These are phyloP conservation scores for Gortyna flavago DNA, from an alignment of 2,888 invertebrate species.

Conservation along the genomic window DNA sequence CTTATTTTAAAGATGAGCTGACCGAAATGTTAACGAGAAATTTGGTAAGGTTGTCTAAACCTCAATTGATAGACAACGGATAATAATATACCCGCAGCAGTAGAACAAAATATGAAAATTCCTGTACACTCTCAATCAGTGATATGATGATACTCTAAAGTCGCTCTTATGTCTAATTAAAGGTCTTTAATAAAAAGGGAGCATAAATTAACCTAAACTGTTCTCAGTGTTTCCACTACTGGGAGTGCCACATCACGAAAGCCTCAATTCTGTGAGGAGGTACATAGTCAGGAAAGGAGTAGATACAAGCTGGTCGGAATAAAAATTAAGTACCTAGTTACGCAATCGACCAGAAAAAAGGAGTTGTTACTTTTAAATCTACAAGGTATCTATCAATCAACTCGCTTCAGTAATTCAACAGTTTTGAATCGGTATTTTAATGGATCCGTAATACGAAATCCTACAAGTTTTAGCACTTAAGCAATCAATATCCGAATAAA, in stretches of 20 bases:
- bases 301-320: not conserved
- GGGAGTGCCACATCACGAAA: not conserved
- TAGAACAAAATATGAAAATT: not conserved
- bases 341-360: not conserved
- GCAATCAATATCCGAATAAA: slow-evolving; percentile 3
- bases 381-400: not conserved
- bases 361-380: not conserved
- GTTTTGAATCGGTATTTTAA: not conserved
- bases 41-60: not conserved
- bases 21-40: not conserved
- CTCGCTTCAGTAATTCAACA: slow-evolving; percentile 2
- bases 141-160: too few relatives aligned
- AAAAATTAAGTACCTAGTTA: not conserved
- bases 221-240: not conserved
- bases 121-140: not conserved
- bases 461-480: not conserved
- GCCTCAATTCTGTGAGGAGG: not conserved
- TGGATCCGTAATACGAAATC: not conserved
- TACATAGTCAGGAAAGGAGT: not conserved
- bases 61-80: not conserved
- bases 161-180: not conserved
- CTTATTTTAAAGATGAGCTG: slow-evolving; percentile 7
- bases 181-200: not conserved
- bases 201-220: not conserved
- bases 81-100: not conserved